Base-by-base conservation (phyloP, 2,113 vertebrate genomes). In the Actinemys pallida region DNA sequence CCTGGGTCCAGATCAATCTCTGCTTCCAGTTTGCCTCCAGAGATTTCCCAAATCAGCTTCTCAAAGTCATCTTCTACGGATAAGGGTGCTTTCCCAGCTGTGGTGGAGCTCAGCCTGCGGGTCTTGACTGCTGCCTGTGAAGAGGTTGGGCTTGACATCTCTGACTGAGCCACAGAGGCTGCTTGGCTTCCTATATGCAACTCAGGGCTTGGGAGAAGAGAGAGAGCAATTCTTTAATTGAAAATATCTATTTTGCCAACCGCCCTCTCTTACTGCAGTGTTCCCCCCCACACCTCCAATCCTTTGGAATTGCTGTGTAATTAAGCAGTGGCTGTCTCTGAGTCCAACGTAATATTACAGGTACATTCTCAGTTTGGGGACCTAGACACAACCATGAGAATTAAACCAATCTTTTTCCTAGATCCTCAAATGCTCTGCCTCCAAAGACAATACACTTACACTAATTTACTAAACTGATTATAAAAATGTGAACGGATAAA, bases 41-140 rank as follows among this genome's bases (percentile, higher is more conserved):
- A 99, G 97, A 99, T 99, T 96, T 99, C 99, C 96, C 98, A 99
- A 89, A 99, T 99, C 31, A 99, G 97, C 47, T 99, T 98, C 59
- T 99, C 99, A 7, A 99, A 99, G 91, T 99, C 99, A 7, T 99
- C 99, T 75, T 99, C 97, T 10, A 98, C 95, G 0, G 99, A 98
- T 1, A 98, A 94, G 0, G 98, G 95, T 1, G 98, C 29, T 4
- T 97, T 95, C 81, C 98, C 97, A 2, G 79, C 29, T 8, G 98
- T 80, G 0, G 98, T 87, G 1, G 96, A 90, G 87, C 99, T 99
- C 10, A 97, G 82, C 16, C 98, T 98, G 8, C 99, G 98, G 0
- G 97, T 45, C 95, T 98, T 99, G 0, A 53, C 39, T 0, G 90
- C 76, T 0, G 22, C 85, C 3, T 97, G 97, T 20, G 98, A 95